A percentile compares a stretch with the other conserved stretches of the same genome.
Evolutionary conservation across 2,113 vertebrate genomes (phyloP).

Genomic region (Gyps fulvus): DNA sequence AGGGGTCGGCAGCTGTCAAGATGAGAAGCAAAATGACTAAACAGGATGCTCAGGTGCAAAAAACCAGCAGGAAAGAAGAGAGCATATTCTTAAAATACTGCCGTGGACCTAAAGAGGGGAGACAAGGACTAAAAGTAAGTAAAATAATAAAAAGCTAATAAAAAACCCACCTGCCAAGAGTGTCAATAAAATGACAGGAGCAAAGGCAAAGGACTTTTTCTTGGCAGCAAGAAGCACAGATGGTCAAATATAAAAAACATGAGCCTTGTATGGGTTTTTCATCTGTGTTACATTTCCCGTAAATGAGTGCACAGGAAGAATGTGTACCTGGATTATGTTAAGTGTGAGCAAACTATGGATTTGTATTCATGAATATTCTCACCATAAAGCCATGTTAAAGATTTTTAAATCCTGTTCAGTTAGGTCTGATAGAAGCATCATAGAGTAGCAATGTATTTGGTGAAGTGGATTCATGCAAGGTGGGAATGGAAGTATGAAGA

Average conservation of each 20-base stretch:
- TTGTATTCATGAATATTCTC: conserved; percentile 13
- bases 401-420: neutral
- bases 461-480: neutral
- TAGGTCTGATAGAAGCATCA: neutral
- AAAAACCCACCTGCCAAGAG: neutral
- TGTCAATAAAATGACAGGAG: neutral
- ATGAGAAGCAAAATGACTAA: neutral
- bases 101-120: neutral
- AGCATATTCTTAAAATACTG: neutral
- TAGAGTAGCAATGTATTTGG: neutral
- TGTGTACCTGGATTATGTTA: conserved; percentile 12
- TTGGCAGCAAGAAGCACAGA: conserved; percentile 5
- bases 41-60: neutral
- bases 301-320: neutral
- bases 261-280: neutral
- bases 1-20: neutral
- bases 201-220: neutral
- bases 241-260: neutral
- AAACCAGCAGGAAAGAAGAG: neutral
- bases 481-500: neutral
- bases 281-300: neutral
- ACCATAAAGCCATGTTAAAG: neutral
- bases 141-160: neutral
- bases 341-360: conserved; percentile 10
- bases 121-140: neutral